A percentile compares a stretch with the other conserved stretches of the same genome.
Conservation (phyloP, 2,797 vertebrate species). For the Phalanger gymnotis region DNA sequence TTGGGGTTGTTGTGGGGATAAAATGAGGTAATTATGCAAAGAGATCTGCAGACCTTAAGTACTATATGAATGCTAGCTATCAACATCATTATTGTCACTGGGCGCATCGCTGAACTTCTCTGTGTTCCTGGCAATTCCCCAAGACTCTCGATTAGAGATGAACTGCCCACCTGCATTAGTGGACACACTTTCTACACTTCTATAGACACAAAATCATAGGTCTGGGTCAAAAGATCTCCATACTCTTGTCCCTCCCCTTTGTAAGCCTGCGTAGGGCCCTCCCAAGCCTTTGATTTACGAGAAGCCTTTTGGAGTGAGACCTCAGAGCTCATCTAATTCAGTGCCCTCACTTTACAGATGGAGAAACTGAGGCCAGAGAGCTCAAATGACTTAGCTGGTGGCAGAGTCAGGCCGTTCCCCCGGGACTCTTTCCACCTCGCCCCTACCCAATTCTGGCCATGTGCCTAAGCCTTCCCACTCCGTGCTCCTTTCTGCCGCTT, state of each 20-base stretch:
- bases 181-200: background rate
- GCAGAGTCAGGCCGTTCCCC: background rate
- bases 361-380: background rate
- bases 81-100: no score
- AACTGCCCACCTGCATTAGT: background rate
- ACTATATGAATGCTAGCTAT: background rate
- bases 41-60: background rate
- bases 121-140: background rate
- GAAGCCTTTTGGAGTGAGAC: background rate
- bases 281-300: background rate
- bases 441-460: background rate
- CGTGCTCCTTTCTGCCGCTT: background rate
- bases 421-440: background rate
- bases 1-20: no score
- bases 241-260: background rate
- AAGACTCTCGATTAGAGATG: background rate
- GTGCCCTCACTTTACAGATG: background rate
- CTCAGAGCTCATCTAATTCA: background rate
- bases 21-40: no score
- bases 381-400: background rate
- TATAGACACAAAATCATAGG: background rate
- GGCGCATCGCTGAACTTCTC: background rate
- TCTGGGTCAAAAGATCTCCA: background rate
- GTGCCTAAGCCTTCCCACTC: accelerated
- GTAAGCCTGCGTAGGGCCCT: background rate